These are phyloP conservation scores for Vesta saturnalis DNA, from an alignment of 2,888 invertebrate species.

Conservation along the genomic window DNA sequence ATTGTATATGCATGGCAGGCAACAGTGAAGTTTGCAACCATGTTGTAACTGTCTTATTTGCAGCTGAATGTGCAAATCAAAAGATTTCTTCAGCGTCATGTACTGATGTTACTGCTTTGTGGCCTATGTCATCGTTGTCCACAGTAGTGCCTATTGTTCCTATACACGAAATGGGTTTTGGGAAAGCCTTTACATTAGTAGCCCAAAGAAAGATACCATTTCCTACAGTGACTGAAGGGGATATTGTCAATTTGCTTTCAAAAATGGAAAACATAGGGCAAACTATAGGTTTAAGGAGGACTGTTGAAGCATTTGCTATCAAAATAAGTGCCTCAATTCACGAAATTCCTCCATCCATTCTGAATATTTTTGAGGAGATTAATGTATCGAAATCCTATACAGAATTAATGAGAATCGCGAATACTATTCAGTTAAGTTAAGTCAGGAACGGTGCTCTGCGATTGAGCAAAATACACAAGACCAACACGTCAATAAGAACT, in stretches of 20 bases:
- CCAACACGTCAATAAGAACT: constrained; percentile 8
- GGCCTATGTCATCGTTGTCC: constrained; percentile 20
- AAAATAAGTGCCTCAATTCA: constrained; percentile 14
- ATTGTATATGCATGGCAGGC: constrained; percentile 42
- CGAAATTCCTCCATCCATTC: no score
- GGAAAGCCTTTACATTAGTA: not conserved
- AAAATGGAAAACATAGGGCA: constrained; percentile 11
- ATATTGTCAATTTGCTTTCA: not conserved
- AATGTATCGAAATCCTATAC: constrained; percentile 2
- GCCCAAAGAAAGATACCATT: not conserved
- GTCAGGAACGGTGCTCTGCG: not conserved
- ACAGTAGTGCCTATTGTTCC: constrained; percentile 14
- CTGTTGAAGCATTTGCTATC: constrained; percentile 27
- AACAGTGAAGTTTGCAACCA: constrained; percentile 39
- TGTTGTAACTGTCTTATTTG: constrained; percentile 30
- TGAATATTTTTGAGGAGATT: constrained; percentile 11
- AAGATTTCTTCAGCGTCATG: constrained; percentile 10
- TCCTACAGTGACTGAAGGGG: not conserved
- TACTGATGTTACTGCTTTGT: constrained; percentile 21
- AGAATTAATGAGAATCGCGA: constrained; percentile 14
- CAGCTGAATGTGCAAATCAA: constrained; percentile 15
- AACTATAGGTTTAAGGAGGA: constrained; percentile 21
- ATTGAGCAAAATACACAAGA: constrained; percentile 2
- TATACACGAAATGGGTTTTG: not conserved
- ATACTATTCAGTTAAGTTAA: constrained; percentile 1